Evolutionary conservation across 1,140 invertebrate genomes (phyloP).

Genomic region (Phthorimaea operculella): DNA sequence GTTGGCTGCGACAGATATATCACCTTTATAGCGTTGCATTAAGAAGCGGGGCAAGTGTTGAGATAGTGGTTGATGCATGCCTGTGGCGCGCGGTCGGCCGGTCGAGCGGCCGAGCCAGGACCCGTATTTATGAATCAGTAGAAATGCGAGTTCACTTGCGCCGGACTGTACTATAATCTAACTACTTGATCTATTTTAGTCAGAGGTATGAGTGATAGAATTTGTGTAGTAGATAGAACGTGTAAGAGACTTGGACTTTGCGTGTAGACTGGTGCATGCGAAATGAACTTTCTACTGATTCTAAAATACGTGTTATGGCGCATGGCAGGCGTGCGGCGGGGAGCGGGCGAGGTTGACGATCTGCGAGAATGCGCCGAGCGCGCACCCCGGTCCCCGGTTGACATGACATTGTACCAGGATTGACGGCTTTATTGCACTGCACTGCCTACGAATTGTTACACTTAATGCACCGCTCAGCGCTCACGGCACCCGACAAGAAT

Average conservation of each 20-base stretch:
- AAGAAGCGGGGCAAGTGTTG: neutral
- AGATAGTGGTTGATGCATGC: neutral
- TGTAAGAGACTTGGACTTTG: no score
- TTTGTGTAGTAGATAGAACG: no score
- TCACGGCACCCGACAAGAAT: neutral
- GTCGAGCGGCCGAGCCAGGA: no score
- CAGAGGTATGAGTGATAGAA: no score
- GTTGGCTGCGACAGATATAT: no score
- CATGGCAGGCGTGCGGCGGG: slow-evolving; percentile 11
- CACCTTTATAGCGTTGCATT: neutral
- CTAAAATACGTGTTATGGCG: slow-evolving; percentile 16
- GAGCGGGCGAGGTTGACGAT: slow-evolving; percentile 53
- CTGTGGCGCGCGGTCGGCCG: no score
- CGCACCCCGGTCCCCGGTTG: slow-evolving; percentile 50
- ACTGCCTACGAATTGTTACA: slow-evolving; percentile 2
- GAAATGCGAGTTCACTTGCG: no score
- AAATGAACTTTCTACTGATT: no score
- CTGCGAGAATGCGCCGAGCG: slow-evolving; percentile 47
- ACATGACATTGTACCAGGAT: slow-evolving; percentile 24
- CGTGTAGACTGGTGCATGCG: no score
- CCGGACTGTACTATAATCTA: no score
- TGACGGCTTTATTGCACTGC: slow-evolving; percentile 36
- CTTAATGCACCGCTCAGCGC: neutral
- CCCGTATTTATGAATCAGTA: no score
- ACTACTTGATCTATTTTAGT: no score